Conservation (phyloP, 37 sponge, comb jelly and placozoan species). For the Theonella swinhoei region DNA sequence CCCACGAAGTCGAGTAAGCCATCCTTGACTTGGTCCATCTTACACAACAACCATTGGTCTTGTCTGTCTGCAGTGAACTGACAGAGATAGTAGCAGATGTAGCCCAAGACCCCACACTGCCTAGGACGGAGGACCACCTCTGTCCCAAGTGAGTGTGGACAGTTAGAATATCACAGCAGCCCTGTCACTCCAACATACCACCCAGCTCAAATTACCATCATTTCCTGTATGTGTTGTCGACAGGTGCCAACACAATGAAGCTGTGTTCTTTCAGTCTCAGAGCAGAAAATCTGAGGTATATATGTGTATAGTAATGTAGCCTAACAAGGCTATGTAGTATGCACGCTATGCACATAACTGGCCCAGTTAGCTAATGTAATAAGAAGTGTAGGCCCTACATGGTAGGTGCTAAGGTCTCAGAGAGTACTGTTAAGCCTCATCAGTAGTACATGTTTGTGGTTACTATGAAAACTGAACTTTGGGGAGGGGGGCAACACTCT, state of each 20-base stretch:
- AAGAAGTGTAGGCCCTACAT: too few species aligned
- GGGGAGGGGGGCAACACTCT: too few species aligned
- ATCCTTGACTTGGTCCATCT: background rate
- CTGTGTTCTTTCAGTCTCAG: constrained; percentile 98
- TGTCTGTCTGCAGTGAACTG: constrained; percentile 88
- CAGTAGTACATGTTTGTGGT: too few species aligned
- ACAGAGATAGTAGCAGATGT: constrained; percentile 98
- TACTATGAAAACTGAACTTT: too few species aligned
- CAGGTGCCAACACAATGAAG: constrained; percentile 87
- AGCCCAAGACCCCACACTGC: constrained; percentile 96
- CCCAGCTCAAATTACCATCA: background rate
- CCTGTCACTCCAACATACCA: too few species aligned
- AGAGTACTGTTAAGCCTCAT: too few species aligned
- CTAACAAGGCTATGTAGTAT: too few species aligned
- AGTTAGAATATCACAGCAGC: too few species aligned
- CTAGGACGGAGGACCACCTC: constrained; percentile 91
- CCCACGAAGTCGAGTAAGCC: constrained; percentile 96
- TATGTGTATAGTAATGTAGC: too few species aligned
- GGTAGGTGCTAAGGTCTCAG: too few species aligned
- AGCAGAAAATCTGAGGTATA: constrained; percentile 86
- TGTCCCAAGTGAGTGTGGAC: constrained; percentile 89
- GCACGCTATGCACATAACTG: background rate
- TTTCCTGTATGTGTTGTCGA: constrained; percentile 1
- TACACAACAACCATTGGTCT: background rate
- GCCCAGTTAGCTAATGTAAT: too few species aligned